Evolutionary conservation across 1,140 invertebrate genomes (phyloP), one percentile per base, ranked within the genome.

Genomic region (Scylla paramamosain): DNA sequence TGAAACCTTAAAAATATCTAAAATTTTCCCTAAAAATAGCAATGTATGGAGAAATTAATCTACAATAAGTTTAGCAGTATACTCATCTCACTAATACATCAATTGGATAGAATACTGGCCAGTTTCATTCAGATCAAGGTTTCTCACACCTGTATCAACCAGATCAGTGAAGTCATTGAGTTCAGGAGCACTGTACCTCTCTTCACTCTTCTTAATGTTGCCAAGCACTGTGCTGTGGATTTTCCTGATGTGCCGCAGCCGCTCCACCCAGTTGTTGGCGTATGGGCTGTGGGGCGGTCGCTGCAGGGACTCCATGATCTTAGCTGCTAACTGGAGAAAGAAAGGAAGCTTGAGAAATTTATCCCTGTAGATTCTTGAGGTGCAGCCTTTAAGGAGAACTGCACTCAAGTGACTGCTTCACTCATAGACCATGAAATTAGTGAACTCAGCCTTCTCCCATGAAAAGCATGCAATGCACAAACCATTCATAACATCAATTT

Each of bases 261-360:
- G 86, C 45, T 88, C 12, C 45, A 88, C 86, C 86, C 86, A 88
- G 86, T 88, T 88, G 45, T 46, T 88, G 86, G 86, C 86, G 25
- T 45, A 88, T 10, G 86, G 86, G 0, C 28, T 0, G 31, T 39
- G 16, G 0, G 32, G 31, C 6, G 86, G 86, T 7, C 86, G 31
- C 16, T 16, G 14, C 45, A 88, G 31, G 4, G 86, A 88, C 10
- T 88, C 86, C n/a, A 45, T 31, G 12, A 88, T 46, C 25, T 45
- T 88, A 12, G 86, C 31, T 39, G 32, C 86, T 12, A 88, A 20
- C 67, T 77, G 67, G 16, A 25, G 10, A 77, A 77, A 20, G 25
- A n/a, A 77, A n/a, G 67, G 67, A 77, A 77, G 67, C 2, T 12
- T 12, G 52, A 16, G 52, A 59, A 16, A 59, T 16, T 59, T 12